These are phyloP conservation scores for Epirrhoe tristata DNA, from an alignment of 2,888 invertebrate species.

Conservation along the genomic window DNA sequence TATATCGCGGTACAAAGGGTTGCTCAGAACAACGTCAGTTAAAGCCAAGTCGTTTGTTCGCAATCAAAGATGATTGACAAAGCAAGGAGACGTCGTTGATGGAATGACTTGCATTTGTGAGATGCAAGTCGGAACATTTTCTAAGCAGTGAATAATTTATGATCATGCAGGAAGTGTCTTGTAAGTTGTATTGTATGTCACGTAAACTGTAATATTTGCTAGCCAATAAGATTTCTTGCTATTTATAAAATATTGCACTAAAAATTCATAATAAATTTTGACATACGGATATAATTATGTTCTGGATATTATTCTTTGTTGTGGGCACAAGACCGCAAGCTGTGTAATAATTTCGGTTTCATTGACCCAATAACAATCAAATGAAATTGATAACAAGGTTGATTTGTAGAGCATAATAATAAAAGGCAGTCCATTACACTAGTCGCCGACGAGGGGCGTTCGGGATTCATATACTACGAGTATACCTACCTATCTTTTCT, in stretches of 20 bases:
- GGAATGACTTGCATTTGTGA: slow-evolving; percentile 11
- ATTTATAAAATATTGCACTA: neutral
- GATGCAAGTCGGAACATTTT: neutral
- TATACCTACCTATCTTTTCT: neutral
- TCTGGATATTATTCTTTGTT: neutral
- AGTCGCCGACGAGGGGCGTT: neutral
- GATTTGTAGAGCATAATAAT: slow-evolving; percentile 5
- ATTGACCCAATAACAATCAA: slow-evolving; percentile 3
- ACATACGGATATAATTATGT: neutral
- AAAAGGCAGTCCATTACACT: neutral
- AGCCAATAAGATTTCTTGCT: neutral
- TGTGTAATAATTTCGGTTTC: slow-evolving; percentile 1
- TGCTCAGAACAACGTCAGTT: neutral
- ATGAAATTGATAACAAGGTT: slow-evolving; percentile 10
- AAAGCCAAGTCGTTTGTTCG: neutral
- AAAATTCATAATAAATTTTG: neutral
- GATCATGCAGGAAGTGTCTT: neutral
- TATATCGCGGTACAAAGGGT: slow-evolving; percentile 13
- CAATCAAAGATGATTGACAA: slow-evolving; percentile 8
- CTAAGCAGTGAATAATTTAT: neutral
- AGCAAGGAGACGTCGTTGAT: neutral
- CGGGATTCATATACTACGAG: neutral
- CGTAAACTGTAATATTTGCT: neutral
- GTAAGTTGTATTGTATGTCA: neutral
- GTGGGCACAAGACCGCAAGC: neutral